These are phyloP conservation scores for Labeo rohita DNA, from an alignment of 2,113 vertebrate genomes.

Conservation along the genomic window DNA sequence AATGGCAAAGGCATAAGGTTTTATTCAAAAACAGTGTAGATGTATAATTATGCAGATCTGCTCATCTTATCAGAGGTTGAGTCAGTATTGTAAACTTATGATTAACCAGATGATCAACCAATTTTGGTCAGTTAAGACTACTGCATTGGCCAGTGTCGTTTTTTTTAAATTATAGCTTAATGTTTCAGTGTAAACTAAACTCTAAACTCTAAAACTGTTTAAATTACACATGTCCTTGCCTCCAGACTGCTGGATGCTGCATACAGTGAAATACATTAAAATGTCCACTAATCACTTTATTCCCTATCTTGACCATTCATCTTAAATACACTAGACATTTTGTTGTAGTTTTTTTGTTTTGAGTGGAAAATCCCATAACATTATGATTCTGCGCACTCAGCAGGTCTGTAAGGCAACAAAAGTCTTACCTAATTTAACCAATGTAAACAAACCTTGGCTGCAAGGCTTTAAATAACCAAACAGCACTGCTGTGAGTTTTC, in stretches of 20 bases:
- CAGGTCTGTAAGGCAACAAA: not conserved
- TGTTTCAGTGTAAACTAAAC: not conserved
- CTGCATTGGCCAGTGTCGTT: not conserved
- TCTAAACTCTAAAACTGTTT: not conserved
- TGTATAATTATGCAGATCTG: conserved; percentile 3
- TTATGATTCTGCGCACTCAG: not conserved
- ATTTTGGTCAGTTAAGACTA: not conserved
- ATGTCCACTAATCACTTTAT: not conserved
- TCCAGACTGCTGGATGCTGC: not conserved
- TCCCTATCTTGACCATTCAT: too few species aligned
- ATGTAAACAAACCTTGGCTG: not conserved
- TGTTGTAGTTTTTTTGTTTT: not conserved
- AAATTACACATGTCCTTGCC: not conserved
- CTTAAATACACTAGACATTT: not conserved
- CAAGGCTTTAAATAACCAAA: not conserved
- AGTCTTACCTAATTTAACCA: not conserved
- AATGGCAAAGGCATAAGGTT: not conserved
- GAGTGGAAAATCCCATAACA: not conserved
- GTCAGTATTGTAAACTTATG: not conserved
- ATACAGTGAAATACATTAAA: not conserved
- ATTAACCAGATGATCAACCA: too few species aligned
- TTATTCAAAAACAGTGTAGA: conserved; percentile 11
- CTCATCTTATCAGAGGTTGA: not conserved
- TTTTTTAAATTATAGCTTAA: not conserved
- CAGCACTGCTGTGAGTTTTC: not conserved